phyloP scores from a whole-genome alignment of 2,797 vertebrate species.

The Anabacerthia variegaticeps region DNA sequence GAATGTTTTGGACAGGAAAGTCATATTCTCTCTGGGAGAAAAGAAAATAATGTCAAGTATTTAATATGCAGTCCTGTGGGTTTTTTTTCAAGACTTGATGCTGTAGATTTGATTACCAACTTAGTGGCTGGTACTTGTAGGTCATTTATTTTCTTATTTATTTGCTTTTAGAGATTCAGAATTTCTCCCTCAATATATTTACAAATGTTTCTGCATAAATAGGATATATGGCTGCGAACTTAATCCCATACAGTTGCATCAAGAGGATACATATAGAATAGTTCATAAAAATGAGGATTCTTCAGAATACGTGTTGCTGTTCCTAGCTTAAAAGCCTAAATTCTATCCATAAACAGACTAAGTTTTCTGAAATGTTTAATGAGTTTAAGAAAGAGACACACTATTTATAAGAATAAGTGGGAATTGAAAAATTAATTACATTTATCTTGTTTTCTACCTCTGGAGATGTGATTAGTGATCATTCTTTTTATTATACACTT shows the following conservation, averaged over 20 bases:
- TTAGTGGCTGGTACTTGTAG: conserved; percentile 50
- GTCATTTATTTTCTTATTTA: conserved; percentile 71
- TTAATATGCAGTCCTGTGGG: conserved; percentile 73
- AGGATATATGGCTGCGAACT: conserved; percentile 15
- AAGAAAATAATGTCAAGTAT: conserved; percentile 74
- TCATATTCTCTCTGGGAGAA: conserved; percentile 83
- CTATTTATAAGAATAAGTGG: neutral
- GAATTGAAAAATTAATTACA: neutral
- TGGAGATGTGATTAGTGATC: neutral
- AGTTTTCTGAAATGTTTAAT: neutral
- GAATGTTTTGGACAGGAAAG: conserved; percentile 78
- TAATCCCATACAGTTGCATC: neutral
- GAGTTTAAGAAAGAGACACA: neutral
- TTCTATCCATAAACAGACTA: neutral
- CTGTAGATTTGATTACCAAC: conserved; percentile 74
- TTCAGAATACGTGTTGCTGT: neutral
- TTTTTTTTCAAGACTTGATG: conserved; percentile 69
- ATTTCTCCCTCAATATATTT: conserved; percentile 52
- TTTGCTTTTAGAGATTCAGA: conserved; percentile 51
- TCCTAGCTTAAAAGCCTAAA: neutral
- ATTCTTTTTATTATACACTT: neutral
- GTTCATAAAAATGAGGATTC: neutral
- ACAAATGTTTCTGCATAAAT: conserved; percentile 51
- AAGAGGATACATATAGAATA: neutral
- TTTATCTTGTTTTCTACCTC: conserved; percentile 8